Conservation (phyloP, 2,797 vertebrate genomes). For the Phataginus tricuspis region DNA sequence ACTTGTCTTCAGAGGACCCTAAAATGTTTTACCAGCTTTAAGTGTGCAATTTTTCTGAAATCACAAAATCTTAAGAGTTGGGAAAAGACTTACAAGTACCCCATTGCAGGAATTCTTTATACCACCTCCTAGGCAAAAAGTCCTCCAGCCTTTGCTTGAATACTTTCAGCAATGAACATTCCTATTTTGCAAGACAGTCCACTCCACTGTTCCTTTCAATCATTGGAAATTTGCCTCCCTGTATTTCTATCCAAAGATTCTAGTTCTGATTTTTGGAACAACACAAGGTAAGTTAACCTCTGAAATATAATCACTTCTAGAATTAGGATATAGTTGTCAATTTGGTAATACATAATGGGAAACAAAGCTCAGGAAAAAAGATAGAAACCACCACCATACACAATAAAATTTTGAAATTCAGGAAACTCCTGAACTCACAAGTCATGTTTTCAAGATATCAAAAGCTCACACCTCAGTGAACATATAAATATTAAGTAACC, state of each 20-base stretch:
- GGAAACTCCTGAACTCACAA: slow-evolving; percentile 61
- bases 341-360: slow-evolving; percentile 40
- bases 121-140: slow-evolving; percentile 3
- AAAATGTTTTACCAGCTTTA: slow-evolving; percentile 45
- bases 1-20: slow-evolving; percentile 9
- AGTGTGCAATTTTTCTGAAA: slow-evolving; percentile 51
- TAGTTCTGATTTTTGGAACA: slow-evolving; percentile 16
- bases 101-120: neutral
- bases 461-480: neutral
- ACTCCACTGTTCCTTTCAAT: slow-evolving; percentile 21
- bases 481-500: slow-evolving; percentile 24
- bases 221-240: slow-evolving; percentile 24
- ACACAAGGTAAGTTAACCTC: slow-evolving; percentile 39
- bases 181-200: slow-evolving; percentile 41
- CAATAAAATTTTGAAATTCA: slow-evolving; percentile 55
- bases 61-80: slow-evolving; percentile 41
- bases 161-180: slow-evolving; percentile 8
- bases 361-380: neutral
- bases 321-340: slow-evolving; percentile 32
- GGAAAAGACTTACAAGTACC: neutral
- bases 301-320: slow-evolving; percentile 34
- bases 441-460: slow-evolving; percentile 37
- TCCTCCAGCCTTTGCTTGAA: slow-evolving; percentile 26
- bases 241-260: slow-evolving; percentile 35
- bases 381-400: slow-evolving; percentile 1